These are phyloP conservation scores for Ditylenchus dipsaci DNA, from an alignment of 1,140 invertebrate species.

Conservation along the genomic window DNA sequence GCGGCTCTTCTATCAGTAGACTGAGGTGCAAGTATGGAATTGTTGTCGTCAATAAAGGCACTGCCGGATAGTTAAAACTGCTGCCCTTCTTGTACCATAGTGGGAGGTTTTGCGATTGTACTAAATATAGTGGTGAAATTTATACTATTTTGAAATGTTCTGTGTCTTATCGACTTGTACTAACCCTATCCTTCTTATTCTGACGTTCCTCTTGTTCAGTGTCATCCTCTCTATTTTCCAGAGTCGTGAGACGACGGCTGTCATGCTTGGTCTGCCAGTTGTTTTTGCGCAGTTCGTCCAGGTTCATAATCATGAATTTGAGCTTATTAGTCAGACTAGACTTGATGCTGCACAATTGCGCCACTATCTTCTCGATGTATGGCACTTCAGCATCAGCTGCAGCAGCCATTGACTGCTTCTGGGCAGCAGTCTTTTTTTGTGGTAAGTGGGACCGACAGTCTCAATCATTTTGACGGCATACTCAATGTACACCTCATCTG, in stretches of 20 bases:
- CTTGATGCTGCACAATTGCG: conserved; percentile 18
- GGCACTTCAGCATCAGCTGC: conserved; percentile 5
- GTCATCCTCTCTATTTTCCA: conserved; percentile 20
- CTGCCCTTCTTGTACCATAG: too few species aligned
- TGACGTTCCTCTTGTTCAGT: conserved; percentile 15
- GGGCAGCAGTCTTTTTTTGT: conserved; percentile 12
- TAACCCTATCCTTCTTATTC: conserved; percentile 20
- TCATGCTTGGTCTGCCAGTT: conserved; percentile 22
- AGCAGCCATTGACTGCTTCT: background rate
- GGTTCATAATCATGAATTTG: conserved; percentile 20
- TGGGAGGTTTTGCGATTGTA: too few species aligned
- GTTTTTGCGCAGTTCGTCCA: conserved; percentile 27
- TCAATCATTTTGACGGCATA: conserved; percentile 28
- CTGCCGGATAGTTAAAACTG: too few species aligned
- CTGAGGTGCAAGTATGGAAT: too few species aligned
- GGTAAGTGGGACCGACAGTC: conserved; percentile 22
- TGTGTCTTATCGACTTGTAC: background rate
- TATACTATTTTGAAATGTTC: too few species aligned
- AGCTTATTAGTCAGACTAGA: conserved; percentile 17
- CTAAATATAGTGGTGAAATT: too few species aligned
- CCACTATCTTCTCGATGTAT: conserved; percentile 12
- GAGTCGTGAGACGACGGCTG: conserved; percentile 24
- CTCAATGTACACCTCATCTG: conserved; percentile 31
- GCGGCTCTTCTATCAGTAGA: too few species aligned
- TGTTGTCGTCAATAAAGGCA: too few species aligned